Base-by-base conservation (phyloP, 2,113 vertebrate species). In the Erpornis zantholeuca region DNA sequence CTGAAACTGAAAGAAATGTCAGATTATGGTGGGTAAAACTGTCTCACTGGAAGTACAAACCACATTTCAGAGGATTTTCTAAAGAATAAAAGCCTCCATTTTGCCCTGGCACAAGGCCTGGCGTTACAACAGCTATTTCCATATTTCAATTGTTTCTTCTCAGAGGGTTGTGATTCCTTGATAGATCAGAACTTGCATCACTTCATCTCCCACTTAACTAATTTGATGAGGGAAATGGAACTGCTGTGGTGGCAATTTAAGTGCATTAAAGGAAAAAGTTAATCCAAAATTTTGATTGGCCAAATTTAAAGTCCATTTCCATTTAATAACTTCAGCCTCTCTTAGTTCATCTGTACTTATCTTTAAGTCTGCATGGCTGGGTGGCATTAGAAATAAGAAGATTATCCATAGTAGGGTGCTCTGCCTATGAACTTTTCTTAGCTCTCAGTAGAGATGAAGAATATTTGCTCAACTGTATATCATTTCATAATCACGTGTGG, bases 301-400 rank as follows among this genome's bases (percentile, higher is more conserved):
- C 82, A 96, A 96, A 96, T 96, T 94, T 95, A 88, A 94, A 83
- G 92, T 94, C 96, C 88, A 95, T 96, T 96, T 95, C 88, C 88
- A 81, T 88, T 93, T 92, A 97, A 96, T 96, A 96, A 86, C 76
- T 96, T 95, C 94, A 96, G 88, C 64, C 92, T 86, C 92, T 88
- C 93, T 95, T 70, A 92, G 82, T 90, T 96, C 96, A 94, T 96
- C 86, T 93, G 64, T 88, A 93, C 87, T 96, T 94, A 97, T 95
- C 91, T 94, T 96, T 94, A 92, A 95, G 88, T 96, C 90, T 96
- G 93, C 93, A 96, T 94, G 94, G 76, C 88, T 96, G 93, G 80
- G 90, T 88, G 82, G 88, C 82, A 95, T 92, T 90, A 95, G 88
- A 84, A 97, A 96, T 97, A 96, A 97, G 94, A 88, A 89, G 90